Conservation (phyloP, 1,140 invertebrate species). For the Stegodyphus dumicola region DNA sequence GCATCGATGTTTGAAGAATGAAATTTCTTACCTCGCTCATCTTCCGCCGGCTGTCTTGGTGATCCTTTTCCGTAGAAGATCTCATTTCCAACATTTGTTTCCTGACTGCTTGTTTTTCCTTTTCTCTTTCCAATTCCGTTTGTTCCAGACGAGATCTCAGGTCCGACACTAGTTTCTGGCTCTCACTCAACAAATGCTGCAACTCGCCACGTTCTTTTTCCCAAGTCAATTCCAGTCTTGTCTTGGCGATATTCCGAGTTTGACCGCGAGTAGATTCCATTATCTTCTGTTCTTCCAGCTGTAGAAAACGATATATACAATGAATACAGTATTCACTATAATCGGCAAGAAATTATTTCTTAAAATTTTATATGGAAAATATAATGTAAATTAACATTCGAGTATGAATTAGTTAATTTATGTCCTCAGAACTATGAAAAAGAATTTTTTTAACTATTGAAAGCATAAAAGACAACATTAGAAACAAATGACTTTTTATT, state of each 20-base stretch:
- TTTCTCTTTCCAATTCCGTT: slow-evolving; percentile 87
- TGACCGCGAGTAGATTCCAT: slow-evolving; percentile 69
- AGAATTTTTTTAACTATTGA: no score
- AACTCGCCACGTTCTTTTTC: slow-evolving; percentile 95
- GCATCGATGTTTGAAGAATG: no score
- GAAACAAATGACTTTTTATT: no score
- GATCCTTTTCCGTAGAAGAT: slow-evolving; percentile 85
- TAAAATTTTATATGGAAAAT: no score
- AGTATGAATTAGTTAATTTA: no score
- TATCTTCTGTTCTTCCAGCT: slow-evolving; percentile 70
- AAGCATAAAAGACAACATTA: no score
- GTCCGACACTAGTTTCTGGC: slow-evolving; percentile 89
- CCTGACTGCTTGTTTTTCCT: slow-evolving; percentile 87
- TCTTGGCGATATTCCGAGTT: slow-evolving; percentile 84
- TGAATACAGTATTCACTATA: no score
- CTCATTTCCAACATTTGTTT: slow-evolving; percentile 86
- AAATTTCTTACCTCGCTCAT: slow-evolving; percentile 72
- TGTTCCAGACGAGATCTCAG: slow-evolving; percentile 71
- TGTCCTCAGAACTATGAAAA: no score
- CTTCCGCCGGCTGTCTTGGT: slow-evolving; percentile 88
- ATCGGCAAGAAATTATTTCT: no score
- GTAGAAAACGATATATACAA: background rate
- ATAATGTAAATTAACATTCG: no score
- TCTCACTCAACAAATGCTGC: slow-evolving; percentile 88
- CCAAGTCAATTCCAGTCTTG: slow-evolving; percentile 92